Evolutionary conservation across 1,140 invertebrate genomes (phyloP).

Genomic region (Plodia interpunctella): DNA sequence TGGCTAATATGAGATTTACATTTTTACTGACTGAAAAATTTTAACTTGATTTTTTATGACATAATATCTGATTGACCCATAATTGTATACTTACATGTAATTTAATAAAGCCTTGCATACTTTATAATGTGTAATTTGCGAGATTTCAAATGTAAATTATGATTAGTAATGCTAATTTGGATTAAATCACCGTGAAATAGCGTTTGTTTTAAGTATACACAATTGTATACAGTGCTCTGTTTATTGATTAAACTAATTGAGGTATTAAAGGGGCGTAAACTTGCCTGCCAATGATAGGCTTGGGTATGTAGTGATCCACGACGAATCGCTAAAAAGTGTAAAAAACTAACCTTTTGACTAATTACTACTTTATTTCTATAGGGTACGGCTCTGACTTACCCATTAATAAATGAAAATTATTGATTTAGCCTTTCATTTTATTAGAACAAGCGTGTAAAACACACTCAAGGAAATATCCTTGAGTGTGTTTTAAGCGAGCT

Average conservation of each 20-base stretch:
- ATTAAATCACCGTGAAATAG: conserved; percentile 30
- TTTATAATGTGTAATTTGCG: conserved; percentile 42
- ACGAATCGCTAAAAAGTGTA: background rate
- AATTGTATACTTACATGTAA: too few relatives aligned
- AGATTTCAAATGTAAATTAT: conserved; percentile 37
- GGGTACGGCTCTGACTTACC: too few relatives aligned
- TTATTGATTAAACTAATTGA: background rate
- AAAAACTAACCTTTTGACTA: too few relatives aligned
- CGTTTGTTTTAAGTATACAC: conserved; percentile 19
- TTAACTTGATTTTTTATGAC: too few relatives aligned
- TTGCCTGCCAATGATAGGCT: background rate
- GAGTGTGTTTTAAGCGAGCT: too few relatives aligned
- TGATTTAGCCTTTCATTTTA: background rate
- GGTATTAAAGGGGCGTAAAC: background rate
- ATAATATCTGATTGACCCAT: too few relatives aligned
- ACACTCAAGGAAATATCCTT: too few relatives aligned
- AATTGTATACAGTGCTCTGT: conserved; percentile 23
- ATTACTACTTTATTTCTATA: too few relatives aligned
- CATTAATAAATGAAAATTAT: background rate
- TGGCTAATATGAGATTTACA: background rate
- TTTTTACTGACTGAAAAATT: too few relatives aligned
- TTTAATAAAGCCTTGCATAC: conserved; percentile 46
- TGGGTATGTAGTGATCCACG: background rate
- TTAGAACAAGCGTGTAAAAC: too few relatives aligned
- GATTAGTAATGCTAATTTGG: conserved; percentile 46